These are phyloP conservation scores for Incurvaria masculella DNA, from an alignment of 2,888 invertebrate species.

Conservation along the genomic window DNA sequence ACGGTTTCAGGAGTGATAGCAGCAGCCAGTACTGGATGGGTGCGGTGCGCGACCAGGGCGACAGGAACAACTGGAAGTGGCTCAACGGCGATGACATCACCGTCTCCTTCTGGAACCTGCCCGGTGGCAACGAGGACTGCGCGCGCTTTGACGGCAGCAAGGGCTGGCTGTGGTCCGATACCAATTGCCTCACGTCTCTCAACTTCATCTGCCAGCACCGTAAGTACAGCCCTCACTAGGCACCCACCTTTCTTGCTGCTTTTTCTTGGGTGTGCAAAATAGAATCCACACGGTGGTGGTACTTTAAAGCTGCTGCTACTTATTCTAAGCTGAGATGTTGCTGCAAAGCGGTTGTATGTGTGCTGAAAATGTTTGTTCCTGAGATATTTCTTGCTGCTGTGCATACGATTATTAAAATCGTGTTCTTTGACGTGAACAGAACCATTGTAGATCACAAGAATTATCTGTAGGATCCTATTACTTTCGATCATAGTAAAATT, in stretches of 20 bases:
- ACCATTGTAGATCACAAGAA: too few relatives aligned
- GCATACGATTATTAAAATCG: too few relatives aligned
- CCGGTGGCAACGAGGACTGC: constrained; percentile 79
- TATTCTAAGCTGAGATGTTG: too few relatives aligned
- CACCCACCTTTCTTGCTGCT: constrained; percentile 2
- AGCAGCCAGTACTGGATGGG: constrained; percentile 96
- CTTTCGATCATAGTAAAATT: too few relatives aligned
- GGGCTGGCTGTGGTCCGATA: constrained; percentile 94
- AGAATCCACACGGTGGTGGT: too few relatives aligned
- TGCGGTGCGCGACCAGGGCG: constrained; percentile 77
- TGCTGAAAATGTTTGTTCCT: too few relatives aligned
- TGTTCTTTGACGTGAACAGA: too few relatives aligned
- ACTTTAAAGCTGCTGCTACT: too few relatives aligned
- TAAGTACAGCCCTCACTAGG: constrained; percentile 49
- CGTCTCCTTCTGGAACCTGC: constrained; percentile 90
- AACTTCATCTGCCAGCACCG: constrained; percentile 94
- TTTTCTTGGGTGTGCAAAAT: too few relatives aligned
- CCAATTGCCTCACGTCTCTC: constrained; percentile 77
- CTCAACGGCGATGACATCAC: constrained; percentile 83
- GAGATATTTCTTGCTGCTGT: too few relatives aligned
- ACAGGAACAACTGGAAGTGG: constrained; percentile 85
- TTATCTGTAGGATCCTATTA: too few relatives aligned
- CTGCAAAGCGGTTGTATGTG: too few relatives aligned
- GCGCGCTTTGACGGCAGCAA: constrained; percentile 89
- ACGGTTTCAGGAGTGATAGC: constrained; percentile 67